Evolutionary conservation across 2,888 invertebrate species (phyloP).

Genomic region (Metacarcinus magister): DNA sequence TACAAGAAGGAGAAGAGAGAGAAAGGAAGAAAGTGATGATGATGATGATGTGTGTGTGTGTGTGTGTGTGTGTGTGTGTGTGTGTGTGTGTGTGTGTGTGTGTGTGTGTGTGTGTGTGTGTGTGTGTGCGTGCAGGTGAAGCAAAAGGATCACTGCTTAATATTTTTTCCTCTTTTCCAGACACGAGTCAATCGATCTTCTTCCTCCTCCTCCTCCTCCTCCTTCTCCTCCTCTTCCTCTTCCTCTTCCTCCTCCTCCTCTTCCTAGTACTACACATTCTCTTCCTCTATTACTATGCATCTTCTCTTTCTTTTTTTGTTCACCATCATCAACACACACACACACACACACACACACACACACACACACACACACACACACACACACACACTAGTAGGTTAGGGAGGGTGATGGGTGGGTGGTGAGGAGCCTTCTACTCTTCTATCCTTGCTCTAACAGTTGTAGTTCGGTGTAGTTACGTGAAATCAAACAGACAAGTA

Average conservation of each 20-base stretch:
- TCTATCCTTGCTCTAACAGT: not conserved
- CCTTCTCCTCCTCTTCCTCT: not conserved
- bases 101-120: constrained; percentile 26
- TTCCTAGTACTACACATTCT: not conserved
- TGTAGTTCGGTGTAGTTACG: too few relatives aligned
- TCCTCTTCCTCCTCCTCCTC: not conserved
- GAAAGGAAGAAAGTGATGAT: too few relatives aligned
- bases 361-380: too few relatives aligned
- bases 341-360: too few relatives aligned
- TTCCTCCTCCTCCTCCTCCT: constrained; percentile 9
- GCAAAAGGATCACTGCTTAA: not conserved
- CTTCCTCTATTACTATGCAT: not conserved
- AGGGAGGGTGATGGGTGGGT: too few relatives aligned
- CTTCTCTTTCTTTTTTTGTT: not conserved
- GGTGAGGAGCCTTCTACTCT: not conserved
- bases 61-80: constrained; percentile 1
- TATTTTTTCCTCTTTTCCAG: not conserved
- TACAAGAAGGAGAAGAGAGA: too few relatives aligned
- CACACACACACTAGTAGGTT: too few relatives aligned
- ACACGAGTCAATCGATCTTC: not conserved
- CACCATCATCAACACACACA: not conserved
- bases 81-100: constrained; percentile 26
- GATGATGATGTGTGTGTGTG: not conserved
- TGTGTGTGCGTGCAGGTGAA: not conserved
- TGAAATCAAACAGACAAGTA: too few relatives aligned